phyloP scores from a whole-genome alignment of 2,113 vertebrate species.

The Neodon shergylaensis region DNA sequence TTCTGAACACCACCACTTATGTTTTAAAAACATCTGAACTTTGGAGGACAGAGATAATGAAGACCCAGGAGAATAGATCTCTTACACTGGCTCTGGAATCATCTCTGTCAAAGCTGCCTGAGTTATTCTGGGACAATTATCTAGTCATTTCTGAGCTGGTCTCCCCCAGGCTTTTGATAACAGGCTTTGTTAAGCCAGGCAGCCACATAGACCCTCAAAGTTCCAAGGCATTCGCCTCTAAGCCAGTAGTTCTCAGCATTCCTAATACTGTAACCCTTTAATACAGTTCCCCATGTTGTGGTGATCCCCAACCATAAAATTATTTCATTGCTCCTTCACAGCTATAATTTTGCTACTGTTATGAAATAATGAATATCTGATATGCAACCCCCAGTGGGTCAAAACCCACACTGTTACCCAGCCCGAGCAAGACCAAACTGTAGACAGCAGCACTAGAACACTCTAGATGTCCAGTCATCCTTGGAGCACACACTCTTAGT shows the following conservation, averaged over 20 bases:
- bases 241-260: neutral
- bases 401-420: neutral
- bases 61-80: fast-evolving
- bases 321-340: neutral
- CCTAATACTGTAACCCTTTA: neutral
- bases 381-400: neutral
- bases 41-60: neutral
- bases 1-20: neutral
- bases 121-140: neutral
- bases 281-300: neutral
- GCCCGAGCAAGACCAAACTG: neutral
- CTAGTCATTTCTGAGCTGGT: neutral
- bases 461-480: neutral
- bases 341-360: neutral
- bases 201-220: neutral
- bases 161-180: neutral
- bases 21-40: neutral
- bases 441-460: neutral
- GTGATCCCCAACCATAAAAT: neutral
- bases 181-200: neutral
- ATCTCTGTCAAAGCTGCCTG: neutral
- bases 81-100: neutral
- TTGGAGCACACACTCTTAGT: no score
- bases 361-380: neutral
- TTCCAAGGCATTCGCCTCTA: neutral